phyloP scores from a whole-genome alignment of 2,888 invertebrate genomes.

The Drosophila bunnanda region DNA sequence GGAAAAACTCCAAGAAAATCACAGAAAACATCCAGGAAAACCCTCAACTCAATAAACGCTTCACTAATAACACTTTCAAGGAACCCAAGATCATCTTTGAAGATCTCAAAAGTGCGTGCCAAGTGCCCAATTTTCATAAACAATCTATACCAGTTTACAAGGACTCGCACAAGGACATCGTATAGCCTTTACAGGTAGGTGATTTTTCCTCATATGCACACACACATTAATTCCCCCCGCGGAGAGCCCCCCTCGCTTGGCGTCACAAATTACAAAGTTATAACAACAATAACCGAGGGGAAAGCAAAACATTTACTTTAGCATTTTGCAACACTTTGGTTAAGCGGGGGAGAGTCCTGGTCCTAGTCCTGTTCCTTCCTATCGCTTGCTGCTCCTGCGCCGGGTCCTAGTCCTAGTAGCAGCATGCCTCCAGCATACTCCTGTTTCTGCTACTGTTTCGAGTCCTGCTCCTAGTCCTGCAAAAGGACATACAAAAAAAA shows the following conservation, averaged over 20 bases:
- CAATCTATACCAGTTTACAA: background rate
- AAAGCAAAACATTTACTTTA: slow-evolving; percentile 76
- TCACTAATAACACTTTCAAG: background rate
- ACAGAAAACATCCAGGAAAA: background rate
- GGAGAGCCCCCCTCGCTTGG: too few species aligned
- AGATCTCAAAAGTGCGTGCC: slow-evolving; percentile 2
- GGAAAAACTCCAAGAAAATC: background rate
- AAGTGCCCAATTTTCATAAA: background rate
- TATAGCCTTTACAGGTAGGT: slow-evolving; percentile 18
- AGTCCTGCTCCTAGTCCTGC: background rate
- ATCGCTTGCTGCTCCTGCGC: too few species aligned
- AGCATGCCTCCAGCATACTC: background rate
- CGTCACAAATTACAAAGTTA: slow-evolving; percentile 71
- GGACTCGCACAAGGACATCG: slow-evolving; percentile 9
- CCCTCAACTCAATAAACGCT: background rate
- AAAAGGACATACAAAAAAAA: slow-evolving; percentile 16
- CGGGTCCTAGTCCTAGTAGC: background rate
- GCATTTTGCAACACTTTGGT: slow-evolving; percentile 66
- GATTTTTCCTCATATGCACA: background rate
- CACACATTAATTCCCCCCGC: too few species aligned
- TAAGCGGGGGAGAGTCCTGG: too few species aligned
- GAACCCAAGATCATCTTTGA: background rate
- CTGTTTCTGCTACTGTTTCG: background rate
- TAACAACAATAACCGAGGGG: slow-evolving; percentile 69
- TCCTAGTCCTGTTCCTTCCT: too few species aligned